phyloP scores from a whole-genome alignment of 2,888 invertebrate species.

The Baccha elongata region DNA sequence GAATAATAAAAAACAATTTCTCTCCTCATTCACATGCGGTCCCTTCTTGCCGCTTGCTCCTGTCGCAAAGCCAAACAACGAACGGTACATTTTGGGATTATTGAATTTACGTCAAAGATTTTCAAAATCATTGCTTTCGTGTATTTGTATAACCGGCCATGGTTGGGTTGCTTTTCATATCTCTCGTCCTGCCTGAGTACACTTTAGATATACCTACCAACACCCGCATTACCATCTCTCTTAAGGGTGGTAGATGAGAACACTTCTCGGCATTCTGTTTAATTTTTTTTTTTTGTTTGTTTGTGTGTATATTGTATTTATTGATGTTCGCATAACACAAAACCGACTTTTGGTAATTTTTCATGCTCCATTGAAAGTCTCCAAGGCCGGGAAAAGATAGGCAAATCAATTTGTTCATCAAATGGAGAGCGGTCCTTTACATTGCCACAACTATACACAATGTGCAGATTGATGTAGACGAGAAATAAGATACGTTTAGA shows the following conservation, averaged over 20 bases:
- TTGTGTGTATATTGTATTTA: constrained; percentile 46
- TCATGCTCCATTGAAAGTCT: constrained; percentile 72
- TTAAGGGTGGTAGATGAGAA: constrained; percentile 4
- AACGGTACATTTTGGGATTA: constrained; percentile 60
- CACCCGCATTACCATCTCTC: not conserved
- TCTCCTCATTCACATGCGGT: constrained; percentile 65
- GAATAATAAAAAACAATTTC: constrained; percentile 73
- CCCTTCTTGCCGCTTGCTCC: constrained; percentile 9
- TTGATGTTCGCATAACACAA: constrained; percentile 71
- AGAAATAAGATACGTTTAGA: constrained; percentile 65
- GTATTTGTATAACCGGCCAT: constrained; percentile 67
- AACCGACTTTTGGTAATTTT: constrained; percentile 73
- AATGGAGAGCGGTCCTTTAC: constrained; percentile 50
- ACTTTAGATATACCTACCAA: constrained; percentile 11
- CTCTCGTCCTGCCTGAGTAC: constrained; percentile 24
- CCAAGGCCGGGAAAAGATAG: constrained; percentile 60
- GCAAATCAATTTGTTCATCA: constrained; percentile 73
- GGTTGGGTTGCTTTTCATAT: constrained; percentile 49
- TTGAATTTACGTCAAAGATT: constrained; percentile 74
- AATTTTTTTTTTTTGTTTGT: constrained; percentile 7
- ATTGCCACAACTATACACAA: constrained; percentile 44
- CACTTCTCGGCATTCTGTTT: constrained; percentile 12
- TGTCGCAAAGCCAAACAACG: constrained; percentile 36
- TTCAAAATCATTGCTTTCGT: constrained; percentile 72
- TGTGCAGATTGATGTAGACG: constrained; percentile 57